Evolutionary conservation across 2,888 invertebrate genomes (phyloP).

Genomic region (Hemicrepidius hirtus): DNA sequence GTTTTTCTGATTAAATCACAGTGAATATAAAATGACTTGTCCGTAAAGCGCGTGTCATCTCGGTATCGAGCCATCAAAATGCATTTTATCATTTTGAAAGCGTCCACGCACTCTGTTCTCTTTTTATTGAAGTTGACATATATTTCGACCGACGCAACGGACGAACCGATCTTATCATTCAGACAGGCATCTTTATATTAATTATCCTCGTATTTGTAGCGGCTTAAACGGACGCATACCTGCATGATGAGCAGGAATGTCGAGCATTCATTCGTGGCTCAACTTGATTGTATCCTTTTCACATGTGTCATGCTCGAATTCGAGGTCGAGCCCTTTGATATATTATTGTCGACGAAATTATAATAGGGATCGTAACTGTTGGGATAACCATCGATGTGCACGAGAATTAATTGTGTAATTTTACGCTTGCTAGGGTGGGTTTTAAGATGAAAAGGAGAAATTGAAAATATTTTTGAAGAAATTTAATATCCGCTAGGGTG

Average conservation of each 20-base stretch:
- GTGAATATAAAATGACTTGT: too few relatives aligned
- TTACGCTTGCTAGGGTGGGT: too few relatives aligned
- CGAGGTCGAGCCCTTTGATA: conserved; percentile 33
- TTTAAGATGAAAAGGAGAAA: too few relatives aligned
- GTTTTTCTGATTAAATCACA: too few relatives aligned
- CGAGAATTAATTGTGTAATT: background rate
- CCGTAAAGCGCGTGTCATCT: too few relatives aligned
- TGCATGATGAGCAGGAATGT: conserved; percentile 23
- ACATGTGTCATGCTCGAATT: conserved; percentile 24
- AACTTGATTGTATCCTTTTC: conserved; percentile 22
- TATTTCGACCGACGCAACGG: conserved; percentile 2
- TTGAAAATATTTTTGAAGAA: too few relatives aligned
- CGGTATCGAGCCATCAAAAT: too few relatives aligned
- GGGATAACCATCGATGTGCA: conserved; percentile 7
- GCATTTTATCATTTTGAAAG: too few relatives aligned
- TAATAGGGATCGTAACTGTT: conserved; percentile 24
- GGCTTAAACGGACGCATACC: conserved; percentile 15
- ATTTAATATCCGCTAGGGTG: too few relatives aligned
- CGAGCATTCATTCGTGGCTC: conserved; percentile 15
- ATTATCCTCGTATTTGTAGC: conserved; percentile 28
- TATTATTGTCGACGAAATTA: conserved; percentile 38
- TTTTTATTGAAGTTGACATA: conserved; percentile 20
- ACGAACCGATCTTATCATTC: conserved; percentile 13
- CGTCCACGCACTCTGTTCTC: background rate
- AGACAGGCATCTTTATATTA: conserved; percentile 25